Conservation (phyloP, 2,888 invertebrate genomes). For the Drosophila pseudotakahashii region DNA sequence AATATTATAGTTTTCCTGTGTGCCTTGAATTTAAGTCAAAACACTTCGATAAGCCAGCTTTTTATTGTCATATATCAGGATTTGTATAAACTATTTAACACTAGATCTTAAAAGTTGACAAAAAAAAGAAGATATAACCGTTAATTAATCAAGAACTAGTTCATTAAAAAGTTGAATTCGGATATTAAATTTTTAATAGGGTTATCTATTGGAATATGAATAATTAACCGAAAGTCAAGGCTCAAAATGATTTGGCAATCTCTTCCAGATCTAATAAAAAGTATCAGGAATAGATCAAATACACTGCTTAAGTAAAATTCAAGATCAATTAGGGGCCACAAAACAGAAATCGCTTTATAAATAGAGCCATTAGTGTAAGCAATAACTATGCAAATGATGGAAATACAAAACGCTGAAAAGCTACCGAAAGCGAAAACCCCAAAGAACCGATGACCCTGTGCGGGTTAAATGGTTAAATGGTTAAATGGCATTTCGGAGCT, state of each 20-base stretch:
- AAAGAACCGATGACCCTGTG: conserved; percentile 19
- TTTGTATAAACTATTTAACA: not conserved
- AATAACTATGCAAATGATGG: conserved; percentile 24
- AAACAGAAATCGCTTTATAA: not conserved
- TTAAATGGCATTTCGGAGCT: conserved; percentile 7
- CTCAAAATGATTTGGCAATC: not conserved
- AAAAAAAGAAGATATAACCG: not conserved
- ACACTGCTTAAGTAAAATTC: not conserved
- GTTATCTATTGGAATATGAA: conserved; percentile 11
- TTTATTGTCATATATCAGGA: not conserved
- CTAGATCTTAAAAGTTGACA: not conserved
- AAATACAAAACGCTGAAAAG: conserved; percentile 32
- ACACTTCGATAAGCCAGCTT: not conserved
- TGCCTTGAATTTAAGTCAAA: not conserved
- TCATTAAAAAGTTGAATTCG: not conserved
- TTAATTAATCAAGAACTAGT: conserved; percentile 7
- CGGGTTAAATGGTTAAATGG: not conserved
- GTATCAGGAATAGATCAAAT: not conserved
- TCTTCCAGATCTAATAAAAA: not conserved
- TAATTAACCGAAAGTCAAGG: conserved; percentile 12
- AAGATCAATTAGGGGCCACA: not conserved
- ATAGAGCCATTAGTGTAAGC: conserved; percentile 21
- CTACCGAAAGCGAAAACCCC: conserved; percentile 14
- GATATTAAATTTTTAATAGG: conserved; percentile 4
- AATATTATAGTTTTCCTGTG: no score